Base-by-base conservation (phyloP, 2,797 vertebrate species). In the Clarias laeviceps region DNA sequence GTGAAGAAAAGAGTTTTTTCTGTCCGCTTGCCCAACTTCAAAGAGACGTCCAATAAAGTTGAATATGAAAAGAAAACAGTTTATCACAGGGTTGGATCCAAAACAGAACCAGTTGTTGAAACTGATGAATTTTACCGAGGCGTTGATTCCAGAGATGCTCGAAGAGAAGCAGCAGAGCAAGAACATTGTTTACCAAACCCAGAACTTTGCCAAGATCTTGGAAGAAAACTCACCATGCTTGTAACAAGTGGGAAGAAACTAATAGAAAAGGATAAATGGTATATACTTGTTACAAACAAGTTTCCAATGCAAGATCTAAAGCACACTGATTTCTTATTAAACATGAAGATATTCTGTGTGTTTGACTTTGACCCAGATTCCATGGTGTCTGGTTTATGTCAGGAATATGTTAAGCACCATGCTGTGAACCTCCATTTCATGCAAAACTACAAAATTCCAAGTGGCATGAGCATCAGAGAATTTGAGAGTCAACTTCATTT, bases 281-380 rank as follows among this genome's bases (percentile, higher is more conserved):
- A 96, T 86, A 95, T 97, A 87, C 89, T 97, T 3, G 91, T 97
- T 78, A 95, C 95, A 88, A 97, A 97, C 91, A 93, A 91, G 87
- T 94, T 96, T 79, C 87, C 89, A 84, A 87, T 91, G 1, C 88
- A 94, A 1, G 88, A 96, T 80, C 90, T 97, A n/a, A 82, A 87
- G 9, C 77, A 85, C 74, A 93, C 95, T 0, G 90, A 93, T 56
- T 97, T 96, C 88, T 90, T 97, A 68, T 69, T 95, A 74, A 94
- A 94, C 86, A 88, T 96, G 91, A 96, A 96, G 0, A 80, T 97
- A 0, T 96, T 97, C 87, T 96, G 95, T 1, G 95, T 96, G 40
- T 97, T 97, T 85, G 96, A 97, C 88, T 97, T 97, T 83, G 96
- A 97, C 87, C 93, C 95, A 81, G 88, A 96, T 73, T 97, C 96